These are phyloP conservation scores for Dicentrarchus labrax DNA, from an alignment of 2,113 vertebrate species.

Conservation along the genomic window DNA sequence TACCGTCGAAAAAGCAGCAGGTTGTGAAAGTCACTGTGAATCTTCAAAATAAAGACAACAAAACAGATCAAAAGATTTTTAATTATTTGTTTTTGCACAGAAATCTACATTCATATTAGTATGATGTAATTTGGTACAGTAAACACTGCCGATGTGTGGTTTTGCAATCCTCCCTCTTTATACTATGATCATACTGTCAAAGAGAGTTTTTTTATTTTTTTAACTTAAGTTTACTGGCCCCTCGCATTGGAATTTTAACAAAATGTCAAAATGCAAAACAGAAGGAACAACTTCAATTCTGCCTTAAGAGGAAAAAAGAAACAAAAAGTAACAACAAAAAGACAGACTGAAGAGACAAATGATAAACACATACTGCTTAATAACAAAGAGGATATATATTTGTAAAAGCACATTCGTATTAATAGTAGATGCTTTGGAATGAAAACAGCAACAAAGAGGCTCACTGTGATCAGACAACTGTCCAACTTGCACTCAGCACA, in stretches of 20 bases:
- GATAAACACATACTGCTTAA: slow-evolving; percentile 60
- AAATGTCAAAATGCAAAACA: slow-evolving; percentile 54
- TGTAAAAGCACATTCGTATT: slow-evolving; percentile 83
- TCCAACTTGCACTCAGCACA: slow-evolving; percentile 54
- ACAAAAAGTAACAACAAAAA: slow-evolving; percentile 25
- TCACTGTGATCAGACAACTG: slow-evolving; percentile 52
- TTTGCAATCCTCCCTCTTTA: slow-evolving; percentile 37
- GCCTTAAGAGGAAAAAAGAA: slow-evolving; percentile 5
- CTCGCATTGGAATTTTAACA: slow-evolving; percentile 55
- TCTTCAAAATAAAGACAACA: slow-evolving; percentile 14
- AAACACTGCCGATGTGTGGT: slow-evolving; percentile 64
- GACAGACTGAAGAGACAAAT: slow-evolving; percentile 50
- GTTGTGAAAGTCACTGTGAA: not conserved
- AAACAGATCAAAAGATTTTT: slow-evolving; percentile 66
- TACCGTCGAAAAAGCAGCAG: not conserved
- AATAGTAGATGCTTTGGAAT: slow-evolving; percentile 83
- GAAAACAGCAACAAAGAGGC: slow-evolving; percentile 70
- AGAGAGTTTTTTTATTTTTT: slow-evolving; percentile 18
- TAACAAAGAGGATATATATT: slow-evolving; percentile 69
- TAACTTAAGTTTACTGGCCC: slow-evolving; percentile 60
- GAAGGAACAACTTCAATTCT: slow-evolving; percentile 26
- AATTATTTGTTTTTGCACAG: slow-evolving; percentile 67
- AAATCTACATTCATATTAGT: slow-evolving; percentile 83
- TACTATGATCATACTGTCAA: slow-evolving; percentile 50
- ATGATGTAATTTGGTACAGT: slow-evolving; percentile 74